Conservation (phyloP, 2,113 vertebrate genomes). For the Pampusana beccarii region DNA sequence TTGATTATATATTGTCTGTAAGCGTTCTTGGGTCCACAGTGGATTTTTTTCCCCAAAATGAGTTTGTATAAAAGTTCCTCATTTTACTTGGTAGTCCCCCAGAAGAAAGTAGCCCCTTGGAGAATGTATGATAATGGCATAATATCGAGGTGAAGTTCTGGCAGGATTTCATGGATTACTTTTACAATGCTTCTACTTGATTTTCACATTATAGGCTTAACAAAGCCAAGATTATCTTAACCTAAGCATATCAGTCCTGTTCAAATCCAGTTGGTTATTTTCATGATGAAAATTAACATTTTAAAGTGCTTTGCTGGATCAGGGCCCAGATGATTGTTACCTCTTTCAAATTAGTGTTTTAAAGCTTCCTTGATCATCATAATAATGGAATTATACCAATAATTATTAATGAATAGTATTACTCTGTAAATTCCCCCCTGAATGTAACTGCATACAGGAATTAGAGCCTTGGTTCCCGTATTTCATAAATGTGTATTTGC, state of each 20-base stretch:
- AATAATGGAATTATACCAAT: slow-evolving; percentile 24
- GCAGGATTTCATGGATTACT: slow-evolving; percentile 11
- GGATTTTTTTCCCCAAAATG: background rate
- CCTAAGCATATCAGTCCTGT: background rate
- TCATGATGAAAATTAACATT: slow-evolving; percentile 31
- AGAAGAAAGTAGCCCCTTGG: background rate
- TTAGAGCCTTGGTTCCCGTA: background rate
- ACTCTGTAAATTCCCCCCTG: background rate
- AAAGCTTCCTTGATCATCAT: slow-evolving; percentile 25
- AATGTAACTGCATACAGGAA: background rate
- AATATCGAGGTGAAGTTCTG: slow-evolving; percentile 7
- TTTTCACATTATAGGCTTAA: slow-evolving; percentile 3
- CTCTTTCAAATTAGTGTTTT: slow-evolving; percentile 21
- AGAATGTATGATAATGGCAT: background rate
- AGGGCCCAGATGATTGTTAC: background rate
- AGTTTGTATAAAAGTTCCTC: background rate
- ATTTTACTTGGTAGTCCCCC: background rate
- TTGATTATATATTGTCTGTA: background rate
- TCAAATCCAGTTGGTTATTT: slow-evolving; percentile 39
- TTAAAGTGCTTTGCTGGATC: slow-evolving; percentile 35
- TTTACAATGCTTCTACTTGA: background rate
- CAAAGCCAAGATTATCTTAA: slow-evolving; percentile 27
- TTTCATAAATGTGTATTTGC: background rate
- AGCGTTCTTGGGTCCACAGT: background rate
- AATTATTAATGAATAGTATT: slow-evolving; percentile 47